Evolutionary conservation across 2,113 vertebrate genomes (phyloP).

Genomic region (Gracilinanus agilis): DNA sequence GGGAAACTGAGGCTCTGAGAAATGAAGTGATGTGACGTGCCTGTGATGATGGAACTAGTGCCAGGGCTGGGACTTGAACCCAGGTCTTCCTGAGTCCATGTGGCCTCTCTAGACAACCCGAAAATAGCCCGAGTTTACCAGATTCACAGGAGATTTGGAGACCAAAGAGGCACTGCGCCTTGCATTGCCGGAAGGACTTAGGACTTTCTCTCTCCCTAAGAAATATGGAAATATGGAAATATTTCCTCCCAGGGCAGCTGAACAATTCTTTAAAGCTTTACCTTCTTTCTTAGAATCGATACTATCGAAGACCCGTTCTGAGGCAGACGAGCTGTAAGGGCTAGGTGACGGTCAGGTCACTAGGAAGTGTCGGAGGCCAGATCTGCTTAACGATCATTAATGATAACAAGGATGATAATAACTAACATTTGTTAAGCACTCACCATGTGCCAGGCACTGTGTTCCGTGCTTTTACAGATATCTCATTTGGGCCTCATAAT

Average conservation of each 20-base stretch:
- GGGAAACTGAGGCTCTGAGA: not conserved
- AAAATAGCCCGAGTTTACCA: not conserved
- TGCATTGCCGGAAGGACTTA: constrained; percentile 2
- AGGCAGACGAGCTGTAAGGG: too few relatives aligned
- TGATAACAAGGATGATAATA: not conserved
- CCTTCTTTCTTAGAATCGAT: too few relatives aligned
- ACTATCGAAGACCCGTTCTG: too few relatives aligned
- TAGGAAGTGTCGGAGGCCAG: too few relatives aligned
- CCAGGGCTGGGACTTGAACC: not conserved
- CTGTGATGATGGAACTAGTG: not conserved
- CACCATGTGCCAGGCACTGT: not conserved
- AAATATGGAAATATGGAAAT: not conserved
- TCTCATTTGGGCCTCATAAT: not conserved
- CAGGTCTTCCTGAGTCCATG: not conserved
- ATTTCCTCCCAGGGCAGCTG: not conserved
- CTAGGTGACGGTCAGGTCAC: too few relatives aligned
- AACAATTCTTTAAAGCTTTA: not conserved
- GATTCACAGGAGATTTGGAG: constrained; percentile 13
- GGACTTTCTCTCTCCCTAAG: not conserved
- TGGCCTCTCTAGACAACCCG: not conserved
- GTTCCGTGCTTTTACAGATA: not conserved
- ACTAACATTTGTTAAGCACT: not conserved
- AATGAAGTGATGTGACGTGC: not conserved
- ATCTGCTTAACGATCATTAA: too few relatives aligned
- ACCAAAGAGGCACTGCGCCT: not conserved